Conservation (phyloP, 2,113 vertebrate species). For the Pelvicachromis taeniatus region DNA sequence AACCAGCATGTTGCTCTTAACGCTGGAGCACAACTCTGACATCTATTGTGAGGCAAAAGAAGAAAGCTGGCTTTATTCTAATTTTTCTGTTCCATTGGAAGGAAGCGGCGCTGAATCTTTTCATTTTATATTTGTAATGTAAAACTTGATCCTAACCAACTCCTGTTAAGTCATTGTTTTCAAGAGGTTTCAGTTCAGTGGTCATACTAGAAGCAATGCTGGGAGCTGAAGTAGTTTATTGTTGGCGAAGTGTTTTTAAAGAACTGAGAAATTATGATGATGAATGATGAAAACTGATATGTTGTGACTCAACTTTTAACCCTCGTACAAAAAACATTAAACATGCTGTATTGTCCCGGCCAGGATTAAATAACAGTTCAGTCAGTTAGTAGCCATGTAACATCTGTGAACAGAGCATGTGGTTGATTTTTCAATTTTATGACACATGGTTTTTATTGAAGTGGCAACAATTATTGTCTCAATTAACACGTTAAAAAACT, state of each 20-base stretch:
- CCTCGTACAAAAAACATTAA: not conserved
- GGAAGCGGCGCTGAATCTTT: not conserved
- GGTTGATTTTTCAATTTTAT: not conserved
- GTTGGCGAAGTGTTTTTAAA: not conserved
- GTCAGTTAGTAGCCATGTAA: not conserved
- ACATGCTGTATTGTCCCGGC: not conserved
- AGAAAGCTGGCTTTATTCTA: not conserved
- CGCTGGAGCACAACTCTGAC: not conserved
- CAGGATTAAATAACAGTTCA: not conserved
- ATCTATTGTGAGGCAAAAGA: not conserved
- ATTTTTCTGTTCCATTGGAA: not conserved
- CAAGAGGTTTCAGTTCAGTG: not conserved
- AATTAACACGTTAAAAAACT: not conserved
- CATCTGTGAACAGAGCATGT: not conserved
- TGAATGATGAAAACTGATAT: not conserved
- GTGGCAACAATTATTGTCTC: not conserved
- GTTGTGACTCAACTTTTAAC: not conserved
- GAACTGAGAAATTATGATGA: not conserved
- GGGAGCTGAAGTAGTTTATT: not conserved
- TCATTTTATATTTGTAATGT: not conserved
- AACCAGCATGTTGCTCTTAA: not conserved
- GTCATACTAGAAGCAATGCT: not conserved
- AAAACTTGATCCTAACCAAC: not conserved
- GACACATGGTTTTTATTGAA: not conserved
- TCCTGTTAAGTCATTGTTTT: not conserved